Base-by-base conservation (phyloP, 2,797 vertebrate species). In the Sebastes vulpes region DNA sequence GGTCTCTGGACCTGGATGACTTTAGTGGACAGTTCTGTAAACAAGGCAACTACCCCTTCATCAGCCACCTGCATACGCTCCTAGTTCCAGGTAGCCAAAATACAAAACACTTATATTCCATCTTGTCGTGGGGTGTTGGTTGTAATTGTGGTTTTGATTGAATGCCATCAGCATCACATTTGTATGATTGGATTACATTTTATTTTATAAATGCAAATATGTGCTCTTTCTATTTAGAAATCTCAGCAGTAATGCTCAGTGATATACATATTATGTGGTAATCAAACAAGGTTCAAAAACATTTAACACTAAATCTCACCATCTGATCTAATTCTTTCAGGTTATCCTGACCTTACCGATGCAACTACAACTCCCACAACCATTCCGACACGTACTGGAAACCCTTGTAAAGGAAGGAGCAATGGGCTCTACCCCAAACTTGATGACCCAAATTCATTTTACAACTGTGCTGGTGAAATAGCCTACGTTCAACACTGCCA, bases 1-100 rank as follows among this genome's bases (percentile, higher is more conserved):
- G 93, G 94, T 88, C 94, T 12, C 79, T 96, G 63, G 94, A 96
- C 81, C 82, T 95, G 56, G 95, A 95, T 73, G 95, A 96, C 74
- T 93, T 92, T 58, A 72, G 28, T 7, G 94, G 94, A 68, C 35
- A 90, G 20, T 95, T 95, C 75, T 96, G 95, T 74, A 85, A 83
- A 3, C n/a, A 91, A 35, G 92, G 94, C 2, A 85, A 57, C 0
- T 75, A 89, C 66, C 92, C 94, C 29, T 82, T 95, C 20, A 54
- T 78, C 50, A 63, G 21, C 7, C 61, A 64, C 6, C 29, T 86
- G 12, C 35, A 74, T 11, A 3, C 1, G 10, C 54, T 79, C 9
- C 65, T 87, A 4, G 6, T 57, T 26, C 9, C 64, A 80, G 57
- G 79, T 82, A 68, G 66, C 1, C 7, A 32, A 59, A 29, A 29